phyloP scores from a whole-genome alignment of 2,888 invertebrate species.

The Oeneis ivallda region DNA sequence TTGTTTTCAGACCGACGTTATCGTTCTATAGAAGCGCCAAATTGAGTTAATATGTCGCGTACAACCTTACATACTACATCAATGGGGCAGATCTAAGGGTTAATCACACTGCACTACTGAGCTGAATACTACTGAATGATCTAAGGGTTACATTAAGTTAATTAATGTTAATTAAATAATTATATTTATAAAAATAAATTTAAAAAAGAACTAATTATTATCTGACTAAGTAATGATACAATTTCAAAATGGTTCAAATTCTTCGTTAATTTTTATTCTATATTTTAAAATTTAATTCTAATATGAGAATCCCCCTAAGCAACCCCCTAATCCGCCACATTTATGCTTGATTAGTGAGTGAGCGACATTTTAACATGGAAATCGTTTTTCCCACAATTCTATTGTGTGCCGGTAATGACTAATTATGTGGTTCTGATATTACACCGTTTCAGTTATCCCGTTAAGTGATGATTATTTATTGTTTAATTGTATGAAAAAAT shows the following conservation, averaged over 20 bases:
- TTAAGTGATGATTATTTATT: conserved; percentile 9
- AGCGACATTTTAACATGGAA: conserved; percentile 17
- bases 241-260: not conserved
- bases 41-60: no score
- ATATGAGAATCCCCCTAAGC: no score
- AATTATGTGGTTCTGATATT: conserved; percentile 8
- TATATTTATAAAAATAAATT: no score
- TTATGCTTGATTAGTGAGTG: not conserved
- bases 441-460: not conserved
- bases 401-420: conserved; percentile 10
- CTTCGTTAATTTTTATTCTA: not conserved
- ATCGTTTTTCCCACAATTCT: conserved; percentile 20
- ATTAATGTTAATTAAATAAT: no score
- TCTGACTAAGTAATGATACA: not conserved
- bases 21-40: no score
- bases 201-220: not conserved
- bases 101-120: no score
- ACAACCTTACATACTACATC: no score
- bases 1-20: no score
- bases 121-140: no score
- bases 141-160: no score
- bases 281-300: not conserved
- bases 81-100: no score
- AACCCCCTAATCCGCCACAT: not conserved
- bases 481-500: not conserved